Base-by-base conservation (phyloP, 1,140 invertebrate species). In the Theocolax elegans region DNA sequence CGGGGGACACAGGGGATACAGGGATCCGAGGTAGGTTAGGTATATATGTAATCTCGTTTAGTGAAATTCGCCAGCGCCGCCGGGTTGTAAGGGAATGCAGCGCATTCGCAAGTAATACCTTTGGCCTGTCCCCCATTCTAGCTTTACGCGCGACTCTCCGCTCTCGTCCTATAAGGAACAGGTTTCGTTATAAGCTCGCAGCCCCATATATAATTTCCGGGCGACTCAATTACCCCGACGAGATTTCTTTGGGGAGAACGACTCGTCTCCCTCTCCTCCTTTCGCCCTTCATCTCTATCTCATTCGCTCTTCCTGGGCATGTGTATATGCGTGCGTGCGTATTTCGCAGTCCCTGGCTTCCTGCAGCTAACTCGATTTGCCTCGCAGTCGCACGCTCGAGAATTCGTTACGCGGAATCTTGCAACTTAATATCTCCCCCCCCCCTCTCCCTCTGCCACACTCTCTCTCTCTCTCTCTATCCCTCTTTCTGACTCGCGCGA, bases 151-250 rank as follows among this genome's bases (percentile, higher is more conserved):
- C n/a, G n/a, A n/a, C n/a, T n/a, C n/a, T 25, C 12, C 12, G 17
- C 19, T 48, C 23, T 9, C 2, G 44, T 6, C 7, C 1, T 44
- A 25, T 49, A 38, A 66, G 64, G 40, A 56, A 46, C 51, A 35
- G 27, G 38, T 46, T 66, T 46, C 51, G 51, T 56, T 65, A 53
- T 51, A 53, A 27, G 21, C 23, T 38, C 23, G 29, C 46, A 25
- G 63, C 53, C 38, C 40, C 25, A 58, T 58, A 25, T 67, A 67
- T 67, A 67, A 67, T 67, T 66, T 67, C 64, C 40, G 6, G 27
- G n/a, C 2, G 65, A 67, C 65, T 59, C 64, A 67, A 67, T 67
- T 67, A 58, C 27, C 35, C 40, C 15, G 27, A 13, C 21, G 15
- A 49, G 29, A 67, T 67, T 59, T 67, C 65, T 67, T 54, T 19